Conservation (phyloP, 2,113 vertebrate genomes). For the Bubo blakistoni region DNA sequence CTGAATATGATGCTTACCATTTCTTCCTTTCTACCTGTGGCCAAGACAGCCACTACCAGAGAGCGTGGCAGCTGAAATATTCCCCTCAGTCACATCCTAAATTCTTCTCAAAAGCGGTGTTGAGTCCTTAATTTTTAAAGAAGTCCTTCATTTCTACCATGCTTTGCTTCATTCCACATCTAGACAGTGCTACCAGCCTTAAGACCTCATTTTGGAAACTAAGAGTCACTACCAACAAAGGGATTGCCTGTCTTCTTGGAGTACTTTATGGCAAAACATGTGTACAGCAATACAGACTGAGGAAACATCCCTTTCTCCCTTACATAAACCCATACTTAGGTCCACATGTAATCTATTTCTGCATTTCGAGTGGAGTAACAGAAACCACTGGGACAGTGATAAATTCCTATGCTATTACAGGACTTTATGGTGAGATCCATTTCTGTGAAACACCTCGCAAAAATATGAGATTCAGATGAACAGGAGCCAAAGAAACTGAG, state of each 20-base stretch:
- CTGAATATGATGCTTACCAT: neutral
- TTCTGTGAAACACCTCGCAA: neutral
- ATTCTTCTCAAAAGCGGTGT: neutral
- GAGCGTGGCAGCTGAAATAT: neutral
- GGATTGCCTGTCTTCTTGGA: neutral
- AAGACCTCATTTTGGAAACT: neutral
- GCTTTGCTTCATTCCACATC: neutral
- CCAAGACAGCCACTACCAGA: neutral
- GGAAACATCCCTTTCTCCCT: neutral
- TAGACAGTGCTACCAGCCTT: neutral
- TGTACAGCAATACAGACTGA: neutral
- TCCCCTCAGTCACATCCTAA: neutral
- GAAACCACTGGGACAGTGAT: neutral
- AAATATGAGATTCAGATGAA: neutral
- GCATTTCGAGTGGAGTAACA: neutral
- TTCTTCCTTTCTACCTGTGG: neutral
- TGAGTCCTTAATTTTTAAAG: neutral
- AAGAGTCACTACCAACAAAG: neutral
- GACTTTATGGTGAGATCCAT: neutral
- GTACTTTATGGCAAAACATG: neutral
- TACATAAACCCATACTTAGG: neutral
- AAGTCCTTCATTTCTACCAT: neutral
- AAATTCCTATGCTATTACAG: neutral
- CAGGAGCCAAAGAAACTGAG: neutral
- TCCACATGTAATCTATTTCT: neutral